Conservation (phyloP, 2,888 invertebrate genomes). For the Synergus laeviventris region DNA sequence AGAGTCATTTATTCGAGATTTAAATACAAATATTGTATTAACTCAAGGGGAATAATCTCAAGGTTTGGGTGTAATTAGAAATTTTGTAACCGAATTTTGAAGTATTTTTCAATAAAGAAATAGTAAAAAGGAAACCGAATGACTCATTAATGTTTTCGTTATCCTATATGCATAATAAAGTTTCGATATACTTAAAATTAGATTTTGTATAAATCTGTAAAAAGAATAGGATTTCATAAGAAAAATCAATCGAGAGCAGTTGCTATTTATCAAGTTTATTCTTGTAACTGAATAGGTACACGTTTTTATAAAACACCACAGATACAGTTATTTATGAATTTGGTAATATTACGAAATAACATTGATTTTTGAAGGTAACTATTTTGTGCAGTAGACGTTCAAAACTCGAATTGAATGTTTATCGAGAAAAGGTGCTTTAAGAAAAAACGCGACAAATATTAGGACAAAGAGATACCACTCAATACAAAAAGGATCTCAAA, state of each 20-base stretch:
- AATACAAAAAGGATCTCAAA: slow-evolving; percentile 17
- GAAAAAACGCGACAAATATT: slow-evolving; percentile 60
- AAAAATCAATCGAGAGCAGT: slow-evolving; percentile 56
- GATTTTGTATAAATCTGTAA: too few species aligned
- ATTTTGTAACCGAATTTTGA: too few species aligned
- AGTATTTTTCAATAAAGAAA: too few species aligned
- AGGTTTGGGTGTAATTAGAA: too few species aligned
- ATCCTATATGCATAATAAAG: too few species aligned
- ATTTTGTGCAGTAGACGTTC: slow-evolving; percentile 75
- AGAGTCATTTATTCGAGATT: too few species aligned
- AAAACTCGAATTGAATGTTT: slow-evolving; percentile 69
- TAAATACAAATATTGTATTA: too few species aligned
- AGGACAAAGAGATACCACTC: slow-evolving; percentile 5
- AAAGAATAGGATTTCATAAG: background rate
- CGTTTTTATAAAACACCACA: slow-evolving; percentile 74
- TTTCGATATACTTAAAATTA: too few species aligned
- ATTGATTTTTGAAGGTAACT: slow-evolving; percentile 71
- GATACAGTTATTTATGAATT: slow-evolving; percentile 67
- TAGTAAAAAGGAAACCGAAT: too few species aligned
- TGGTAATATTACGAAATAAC: slow-evolving; percentile 72
- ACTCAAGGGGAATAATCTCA: too few species aligned
- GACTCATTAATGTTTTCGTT: too few species aligned
- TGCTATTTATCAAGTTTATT: slow-evolving; percentile 63
- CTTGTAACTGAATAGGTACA: slow-evolving; percentile 71
- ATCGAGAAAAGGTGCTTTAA: slow-evolving; percentile 70